These are phyloP conservation scores for Clarias magur DNA, from an alignment of 2,113 vertebrate species.

Conservation along the genomic window DNA sequence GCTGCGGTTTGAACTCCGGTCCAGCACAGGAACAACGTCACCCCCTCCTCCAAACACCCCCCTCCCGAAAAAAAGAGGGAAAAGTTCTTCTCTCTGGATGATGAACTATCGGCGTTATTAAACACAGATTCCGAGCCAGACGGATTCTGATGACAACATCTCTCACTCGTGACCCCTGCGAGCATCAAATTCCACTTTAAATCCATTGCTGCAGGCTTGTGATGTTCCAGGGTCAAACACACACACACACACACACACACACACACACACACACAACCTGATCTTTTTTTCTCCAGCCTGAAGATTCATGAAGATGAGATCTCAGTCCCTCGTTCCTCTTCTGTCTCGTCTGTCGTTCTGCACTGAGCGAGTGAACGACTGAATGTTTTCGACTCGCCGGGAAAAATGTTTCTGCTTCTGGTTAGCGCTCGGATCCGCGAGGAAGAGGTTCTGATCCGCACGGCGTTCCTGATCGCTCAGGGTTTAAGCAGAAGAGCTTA, in stretches of 20 bases:
- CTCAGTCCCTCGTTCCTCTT: constrained; percentile 59
- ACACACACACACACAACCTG: constrained; percentile 31
- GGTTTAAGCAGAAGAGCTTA: constrained; percentile 25
- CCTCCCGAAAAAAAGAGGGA: not conserved
- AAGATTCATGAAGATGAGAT: constrained; percentile 68
- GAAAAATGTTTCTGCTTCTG: constrained; percentile 83
- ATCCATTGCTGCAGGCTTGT: constrained; percentile 23
- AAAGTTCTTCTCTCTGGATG: constrained; percentile 25
- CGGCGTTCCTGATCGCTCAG: constrained; percentile 20
- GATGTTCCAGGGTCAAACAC: constrained; percentile 24
- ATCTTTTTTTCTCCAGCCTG: constrained; percentile 22
- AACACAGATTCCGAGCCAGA: constrained; percentile 27
- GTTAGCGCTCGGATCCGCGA: constrained; percentile 71
- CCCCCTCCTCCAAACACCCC: not conserved
- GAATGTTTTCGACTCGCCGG: constrained; percentile 54
- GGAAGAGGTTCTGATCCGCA: constrained; percentile 56
- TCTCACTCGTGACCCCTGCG: constrained; percentile 25
- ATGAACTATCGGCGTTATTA: constrained; percentile 38
- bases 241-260: constrained; percentile 16
- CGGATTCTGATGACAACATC: constrained; percentile 30
- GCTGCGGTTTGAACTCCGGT: constrained; percentile 37
- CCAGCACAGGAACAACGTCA: constrained; percentile 1
- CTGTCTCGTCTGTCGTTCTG: constrained; percentile 65
- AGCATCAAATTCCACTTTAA: constrained; percentile 38
- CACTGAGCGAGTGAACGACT: constrained; percentile 48